Percentiles rank a stretch among this genome's conserved stretches.
phyloP scores from a whole-genome alignment of 2,797 vertebrate species.

The Leptodactylus fallax region DNA sequence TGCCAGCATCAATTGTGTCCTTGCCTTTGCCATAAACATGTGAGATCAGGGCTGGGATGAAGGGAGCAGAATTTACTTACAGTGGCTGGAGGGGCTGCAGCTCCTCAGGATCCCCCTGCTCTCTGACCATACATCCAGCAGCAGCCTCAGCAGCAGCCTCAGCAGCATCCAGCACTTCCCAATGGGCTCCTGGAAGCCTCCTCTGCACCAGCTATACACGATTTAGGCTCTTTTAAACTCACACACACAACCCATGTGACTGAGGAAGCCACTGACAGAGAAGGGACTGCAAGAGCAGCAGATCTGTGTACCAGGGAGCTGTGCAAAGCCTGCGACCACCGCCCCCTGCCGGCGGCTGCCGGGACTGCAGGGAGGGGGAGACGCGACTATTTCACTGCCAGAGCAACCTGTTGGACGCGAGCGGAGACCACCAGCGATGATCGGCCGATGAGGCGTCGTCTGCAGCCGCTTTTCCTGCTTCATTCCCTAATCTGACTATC shows the following conservation, averaged over 20 bases:
- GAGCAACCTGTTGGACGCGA: background rate
- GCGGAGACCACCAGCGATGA: background rate
- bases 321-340: background rate
- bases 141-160: too few species aligned
- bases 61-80: constrained; percentile 36
- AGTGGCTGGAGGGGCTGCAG: constrained; percentile 10
- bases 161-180: constrained; percentile 13
- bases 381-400: constrained; percentile 44
- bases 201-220: constrained; percentile 41
- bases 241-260: constrained; percentile 61
- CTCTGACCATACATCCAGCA: constrained; percentile 43
- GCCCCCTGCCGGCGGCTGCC: background rate
- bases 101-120: constrained; percentile 1
- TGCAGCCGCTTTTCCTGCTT: background rate
- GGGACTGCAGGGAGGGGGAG: background rate
- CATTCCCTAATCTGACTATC: background rate
- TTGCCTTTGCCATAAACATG: constrained; percentile 24
- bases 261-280: constrained; percentile 56
- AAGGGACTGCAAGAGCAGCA: constrained; percentile 12
- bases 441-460: background rate
- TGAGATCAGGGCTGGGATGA: too few species aligned
- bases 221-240: constrained; percentile 62
- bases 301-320: background rate
- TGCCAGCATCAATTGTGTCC: constrained; percentile 16
- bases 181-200: constrained; percentile 23